These are phyloP conservation scores for Mythimna vitellina DNA, from an alignment of 2,888 invertebrate species.

Conservation along the genomic window DNA sequence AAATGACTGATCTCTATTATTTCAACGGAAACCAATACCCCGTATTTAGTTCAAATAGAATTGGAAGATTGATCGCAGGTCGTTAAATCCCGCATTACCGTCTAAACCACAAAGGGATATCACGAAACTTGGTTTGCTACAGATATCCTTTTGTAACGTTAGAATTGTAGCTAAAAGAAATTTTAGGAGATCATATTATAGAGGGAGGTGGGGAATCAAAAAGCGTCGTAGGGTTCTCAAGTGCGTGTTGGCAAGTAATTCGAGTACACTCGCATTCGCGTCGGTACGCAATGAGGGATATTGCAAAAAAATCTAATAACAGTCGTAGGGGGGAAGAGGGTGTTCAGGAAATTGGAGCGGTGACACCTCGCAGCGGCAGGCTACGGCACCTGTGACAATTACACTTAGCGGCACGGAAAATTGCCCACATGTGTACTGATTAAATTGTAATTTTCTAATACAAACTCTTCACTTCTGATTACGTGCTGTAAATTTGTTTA, in stretches of 20 bases:
- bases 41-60: constrained; percentile 43
- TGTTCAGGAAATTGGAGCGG: constrained; percentile 83
- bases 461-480: constrained; percentile 46
- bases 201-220: constrained; percentile 65
- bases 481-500: constrained; percentile 7
- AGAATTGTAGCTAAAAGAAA: constrained; percentile 50
- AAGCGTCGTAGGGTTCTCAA: constrained; percentile 65
- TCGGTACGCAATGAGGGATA: constrained; percentile 82
- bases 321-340: constrained; percentile 65
- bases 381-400: constrained; percentile 79
- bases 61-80: constrained; percentile 52
- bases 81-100: constrained; percentile 49
- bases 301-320: constrained; percentile 86
- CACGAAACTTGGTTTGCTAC: constrained; percentile 43
- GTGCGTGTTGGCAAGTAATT: constrained; percentile 70
- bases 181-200: constrained; percentile 65
- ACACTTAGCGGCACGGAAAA: constrained; percentile 70
- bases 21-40: constrained; percentile 35
- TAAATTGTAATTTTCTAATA: constrained; percentile 62
- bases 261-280: constrained; percentile 70
- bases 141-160: constrained; percentile 62
- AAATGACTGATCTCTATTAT: constrained; percentile 30
- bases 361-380: constrained; percentile 77
- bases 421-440: constrained; percentile 62
- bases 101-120: constrained; percentile 61